Percentiles rank a stretch among this genome's conserved stretches.
These are phyloP conservation scores for Lathronympha strigana DNA, from an alignment of 2,888 invertebrate genomes.

Conservation along the genomic window DNA sequence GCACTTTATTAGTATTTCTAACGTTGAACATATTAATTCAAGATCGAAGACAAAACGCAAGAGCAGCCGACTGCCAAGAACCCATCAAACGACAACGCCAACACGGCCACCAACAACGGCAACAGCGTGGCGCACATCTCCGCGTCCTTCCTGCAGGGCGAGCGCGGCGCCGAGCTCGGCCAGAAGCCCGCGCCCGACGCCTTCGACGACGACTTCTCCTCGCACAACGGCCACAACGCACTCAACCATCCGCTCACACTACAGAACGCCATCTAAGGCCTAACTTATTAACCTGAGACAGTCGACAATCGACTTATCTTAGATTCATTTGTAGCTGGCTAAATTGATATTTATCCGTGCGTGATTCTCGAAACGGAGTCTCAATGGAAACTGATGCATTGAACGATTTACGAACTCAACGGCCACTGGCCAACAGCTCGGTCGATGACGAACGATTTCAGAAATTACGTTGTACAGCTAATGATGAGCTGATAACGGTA, in stretches of 20 bases:
- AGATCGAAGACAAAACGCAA: slow-evolving; percentile 69
- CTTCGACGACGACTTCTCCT: slow-evolving; percentile 70
- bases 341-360: background rate
- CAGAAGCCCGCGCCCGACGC: slow-evolving; percentile 43
- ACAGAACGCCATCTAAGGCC: slow-evolving; percentile 73
- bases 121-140: slow-evolving; percentile 57
- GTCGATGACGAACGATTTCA: slow-evolving; percentile 37
- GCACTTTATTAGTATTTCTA: background rate
- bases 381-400: background rate
- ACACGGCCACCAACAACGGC: slow-evolving; percentile 62
- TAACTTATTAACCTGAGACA: background rate
- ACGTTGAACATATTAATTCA: slow-evolving; percentile 43
- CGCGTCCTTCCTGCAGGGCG: slow-evolving; percentile 72
- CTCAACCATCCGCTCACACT: slow-evolving; percentile 72
- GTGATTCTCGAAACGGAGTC: slow-evolving; percentile 43
- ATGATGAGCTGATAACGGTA: background rate
- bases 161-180: slow-evolving; percentile 59
- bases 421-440: background rate
- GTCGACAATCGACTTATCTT: background rate
- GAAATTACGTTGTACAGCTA: slow-evolving; percentile 32
- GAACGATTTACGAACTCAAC: background rate
- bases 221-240: slow-evolving; percentile 75
- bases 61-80: slow-evolving; percentile 57
- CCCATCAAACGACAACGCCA: slow-evolving; percentile 51
- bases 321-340: background rate